A percentile compares a stretch with the other conserved stretches of the same genome.
Evolutionary conservation across 2,888 invertebrate genomes (phyloP).

Genomic region (Electrophaes corylata): DNA sequence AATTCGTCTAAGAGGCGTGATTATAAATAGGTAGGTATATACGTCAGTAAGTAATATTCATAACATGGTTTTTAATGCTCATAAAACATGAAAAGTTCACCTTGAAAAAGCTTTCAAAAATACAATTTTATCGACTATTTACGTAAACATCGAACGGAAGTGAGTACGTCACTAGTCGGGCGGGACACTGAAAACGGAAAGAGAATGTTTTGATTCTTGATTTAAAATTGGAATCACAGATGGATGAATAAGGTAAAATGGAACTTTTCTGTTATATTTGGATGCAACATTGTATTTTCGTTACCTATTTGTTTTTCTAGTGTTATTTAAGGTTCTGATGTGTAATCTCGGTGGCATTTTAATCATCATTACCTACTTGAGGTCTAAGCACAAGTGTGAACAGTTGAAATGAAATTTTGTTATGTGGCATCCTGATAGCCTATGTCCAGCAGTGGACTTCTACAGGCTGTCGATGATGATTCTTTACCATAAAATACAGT

Average conservation of each 20-base stretch:
- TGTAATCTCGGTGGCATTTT: too few species aligned
- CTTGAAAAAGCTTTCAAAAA: constrained; percentile 17
- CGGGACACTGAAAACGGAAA: constrained; percentile 6
- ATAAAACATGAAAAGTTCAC: constrained; percentile 2
- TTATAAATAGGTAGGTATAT: background rate
- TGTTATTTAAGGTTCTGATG: too few species aligned
- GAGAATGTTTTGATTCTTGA: background rate
- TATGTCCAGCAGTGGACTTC: too few species aligned
- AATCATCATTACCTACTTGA: too few species aligned
- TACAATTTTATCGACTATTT: constrained; percentile 23
- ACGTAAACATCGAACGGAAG: constrained; percentile 18
- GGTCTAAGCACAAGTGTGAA: too few species aligned
- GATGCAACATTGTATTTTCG: too few species aligned
- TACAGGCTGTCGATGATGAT: too few species aligned
- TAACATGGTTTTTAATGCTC: background rate
- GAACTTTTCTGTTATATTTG: background rate
- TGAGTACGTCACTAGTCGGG: constrained; percentile 16
- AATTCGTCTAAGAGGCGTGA: background rate
- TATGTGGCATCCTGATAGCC: too few species aligned
- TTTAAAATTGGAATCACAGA: constrained; percentile 11
- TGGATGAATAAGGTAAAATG: background rate
- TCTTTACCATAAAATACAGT: too few species aligned
- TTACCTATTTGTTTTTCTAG: too few species aligned
- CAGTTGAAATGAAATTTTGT: too few species aligned
- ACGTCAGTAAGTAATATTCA: background rate